Evolutionary conservation across 2,888 invertebrate species (phyloP), one percentile per base, ranked within the genome.

Genomic region (Bellardia pandia): DNA sequence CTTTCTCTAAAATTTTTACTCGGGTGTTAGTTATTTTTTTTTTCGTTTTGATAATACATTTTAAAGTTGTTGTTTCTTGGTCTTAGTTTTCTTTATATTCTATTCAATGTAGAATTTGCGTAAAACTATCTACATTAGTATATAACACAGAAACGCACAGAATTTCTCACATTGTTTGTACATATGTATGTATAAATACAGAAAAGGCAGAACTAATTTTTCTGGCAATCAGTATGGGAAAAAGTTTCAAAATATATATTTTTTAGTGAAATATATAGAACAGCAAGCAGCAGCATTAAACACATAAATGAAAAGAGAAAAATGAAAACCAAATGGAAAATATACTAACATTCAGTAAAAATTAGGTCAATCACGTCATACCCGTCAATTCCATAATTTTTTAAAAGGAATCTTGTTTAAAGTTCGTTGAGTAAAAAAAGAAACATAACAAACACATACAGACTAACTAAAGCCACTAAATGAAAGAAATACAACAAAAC

Each of bases 351-450:
- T 66, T 72, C 60, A 62, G 9, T 51, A 11, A 68, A 77, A 85
- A 82, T 82, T 77, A 60, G 86, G 86, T 86, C 86, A 82, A 86
- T 77, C 82, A 77, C 77, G 72, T 86, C 86, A 86, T 86, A 68
- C 72, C 72, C 77, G 66, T 77, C 82, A 81, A 82, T 82, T 82
- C 60, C 77, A 86, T 82, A 81, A 86, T 71, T 76, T 66, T 71
- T 80, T 81, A 76, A 85, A 81, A 86, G 81, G 76, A 80, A 85
- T 85, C 40, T 85, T 71, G 14, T 79, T 74, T 40, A 37, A 71
- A 71, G 9, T 51, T 82, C n/a, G 16, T 14, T 14, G 23, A 68
- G 7, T 23, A 53, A n/a, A 56, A 42, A 33, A n/a, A 11, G 58
- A 68, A 37, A 53, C 13, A 60, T 13, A 60, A 53, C 23, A 66